Evolutionary conservation across 2,888 invertebrate species (phyloP), one percentile per base, ranked within the genome.

Genomic region (Scaptomyza reducta): DNA sequence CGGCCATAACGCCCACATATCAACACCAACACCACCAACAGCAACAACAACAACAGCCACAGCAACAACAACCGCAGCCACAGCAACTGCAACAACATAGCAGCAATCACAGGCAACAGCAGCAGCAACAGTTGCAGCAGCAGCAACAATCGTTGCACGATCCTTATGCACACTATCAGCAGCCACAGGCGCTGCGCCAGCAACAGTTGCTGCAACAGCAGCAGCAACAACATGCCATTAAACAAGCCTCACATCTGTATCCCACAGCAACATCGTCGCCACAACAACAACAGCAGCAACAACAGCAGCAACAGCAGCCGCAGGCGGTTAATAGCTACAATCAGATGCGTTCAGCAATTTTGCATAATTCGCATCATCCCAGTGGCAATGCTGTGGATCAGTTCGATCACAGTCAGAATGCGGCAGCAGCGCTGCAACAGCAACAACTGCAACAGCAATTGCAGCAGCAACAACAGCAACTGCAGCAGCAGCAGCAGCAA

Each of bases 231-330:
- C 85, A 88, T 70, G 77, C 87, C 70, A 85, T 89, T 78, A 90
- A 91, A 87, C 90, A 91, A 88, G 82, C 90, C 86, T 91, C 90
- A 90, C 90, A 91, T 88, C 90, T 91, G 80, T 91, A 91, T 89
- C 90, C 90, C 87, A 79, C 89, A 89, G 89, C 87, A 67, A 35
- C 73, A 58, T 55, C 78, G 56, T 84, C 86, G 57, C 70, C 65
- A 59, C 86, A 72, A 49, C 77, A 60, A 13, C 74, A 66, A n/a
- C 59, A 51, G 31, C 70, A 89, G 25, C 91, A 90, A 25, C 88
- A 86, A 53, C 87, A 75, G n/a, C 90, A 89, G 18, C 91, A 90
- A 27, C 87, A 86, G 46, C 85, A 89, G 46, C 89, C 87, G 63
- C 87, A 83, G 68, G 78, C 71, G 51, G 75, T 66, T 22, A 90